Percentiles rank a stretch among this genome's conserved stretches.
Conservation (phyloP, 2,113 vertebrate genomes). For the Mionectes macconnelli region DNA sequence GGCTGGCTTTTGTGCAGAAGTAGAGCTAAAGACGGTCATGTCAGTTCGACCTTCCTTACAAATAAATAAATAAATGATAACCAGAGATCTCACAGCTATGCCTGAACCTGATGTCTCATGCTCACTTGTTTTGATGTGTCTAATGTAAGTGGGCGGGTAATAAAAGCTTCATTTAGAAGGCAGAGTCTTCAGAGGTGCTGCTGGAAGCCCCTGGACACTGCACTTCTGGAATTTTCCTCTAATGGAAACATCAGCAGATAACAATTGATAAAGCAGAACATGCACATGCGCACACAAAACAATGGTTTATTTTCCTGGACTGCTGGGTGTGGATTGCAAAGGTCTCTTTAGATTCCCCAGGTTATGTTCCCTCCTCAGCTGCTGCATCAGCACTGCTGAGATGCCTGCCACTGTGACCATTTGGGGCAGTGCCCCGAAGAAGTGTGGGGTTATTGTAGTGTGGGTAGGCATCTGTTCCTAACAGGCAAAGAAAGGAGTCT, state of each 20-base stretch:
- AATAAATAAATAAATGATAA: not conserved
- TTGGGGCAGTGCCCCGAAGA: not conserved
- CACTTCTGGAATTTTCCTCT: conserved; percentile 41
- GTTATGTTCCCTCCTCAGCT: not conserved
- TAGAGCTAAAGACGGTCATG: not conserved
- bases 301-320: not conserved
- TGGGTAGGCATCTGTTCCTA: not conserved
- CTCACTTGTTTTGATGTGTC: conserved; percentile 52
- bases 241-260: not conserved
- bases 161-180: conserved; percentile 52
- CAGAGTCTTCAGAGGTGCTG: not conserved
- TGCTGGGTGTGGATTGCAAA: not conserved
- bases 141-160: conserved; percentile 44
- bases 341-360: not conserved
- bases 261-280: not conserved
- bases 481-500: not conserved
- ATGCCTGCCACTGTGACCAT: not conserved
- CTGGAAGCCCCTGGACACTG: conserved; percentile 23
- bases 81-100: not conserved
- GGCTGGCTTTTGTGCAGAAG: not conserved
- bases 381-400: not conserved
- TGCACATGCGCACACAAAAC: not conserved
- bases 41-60: not conserved
- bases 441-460: not conserved
- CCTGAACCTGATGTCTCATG: conserved; percentile 21